Evolutionary conservation across 2,797 vertebrate species (phyloP).

Genomic region (Acipenser transmontanus): DNA sequence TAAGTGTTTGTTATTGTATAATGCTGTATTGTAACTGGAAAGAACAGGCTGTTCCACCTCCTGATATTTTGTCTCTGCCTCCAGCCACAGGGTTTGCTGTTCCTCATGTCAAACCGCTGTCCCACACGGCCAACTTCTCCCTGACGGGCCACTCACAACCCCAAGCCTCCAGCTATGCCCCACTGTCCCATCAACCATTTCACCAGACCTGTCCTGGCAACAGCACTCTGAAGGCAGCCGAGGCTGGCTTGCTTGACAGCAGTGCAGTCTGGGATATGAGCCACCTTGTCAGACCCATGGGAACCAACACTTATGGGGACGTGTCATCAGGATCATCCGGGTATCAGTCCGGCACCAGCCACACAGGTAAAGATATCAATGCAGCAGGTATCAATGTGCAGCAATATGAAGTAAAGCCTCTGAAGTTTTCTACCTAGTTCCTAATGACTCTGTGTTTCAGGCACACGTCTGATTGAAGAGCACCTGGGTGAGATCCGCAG

Average conservation of each 20-base stretch:
- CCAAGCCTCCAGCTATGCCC: conserved; percentile 37
- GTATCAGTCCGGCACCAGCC: conserved; percentile 59
- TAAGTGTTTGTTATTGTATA: too few relatives aligned
- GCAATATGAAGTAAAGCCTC: too few relatives aligned
- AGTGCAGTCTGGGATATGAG: conserved; percentile 49
- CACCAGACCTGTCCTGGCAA: conserved; percentile 39
- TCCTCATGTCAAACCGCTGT: conserved; percentile 45
- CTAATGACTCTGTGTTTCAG: conserved; percentile 35
- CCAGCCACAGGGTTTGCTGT: conserved; percentile 42
- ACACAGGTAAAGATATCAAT: conserved; percentile 57
- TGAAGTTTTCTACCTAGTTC: too few relatives aligned
- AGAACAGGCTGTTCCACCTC: neutral
- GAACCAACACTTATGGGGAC: conserved; percentile 39
- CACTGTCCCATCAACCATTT: conserved; percentile 44
- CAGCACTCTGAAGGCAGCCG: conserved; percentile 23
- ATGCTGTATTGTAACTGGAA: conserved; percentile 1
- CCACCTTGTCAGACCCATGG: conserved; percentile 31
- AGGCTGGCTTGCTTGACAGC: conserved; percentile 43
- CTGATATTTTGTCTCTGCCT: neutral
- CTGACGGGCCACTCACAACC: conserved; percentile 36
- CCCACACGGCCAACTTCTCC: conserved; percentile 26
- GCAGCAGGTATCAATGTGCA: neutral
- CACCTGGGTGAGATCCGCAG: conserved; percentile 77
- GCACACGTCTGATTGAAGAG: conserved; percentile 74
- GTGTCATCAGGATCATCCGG: conserved; percentile 59